Conservation (phyloP, 2,113 vertebrate genomes). For the Eretmochelys imbricata region DNA sequence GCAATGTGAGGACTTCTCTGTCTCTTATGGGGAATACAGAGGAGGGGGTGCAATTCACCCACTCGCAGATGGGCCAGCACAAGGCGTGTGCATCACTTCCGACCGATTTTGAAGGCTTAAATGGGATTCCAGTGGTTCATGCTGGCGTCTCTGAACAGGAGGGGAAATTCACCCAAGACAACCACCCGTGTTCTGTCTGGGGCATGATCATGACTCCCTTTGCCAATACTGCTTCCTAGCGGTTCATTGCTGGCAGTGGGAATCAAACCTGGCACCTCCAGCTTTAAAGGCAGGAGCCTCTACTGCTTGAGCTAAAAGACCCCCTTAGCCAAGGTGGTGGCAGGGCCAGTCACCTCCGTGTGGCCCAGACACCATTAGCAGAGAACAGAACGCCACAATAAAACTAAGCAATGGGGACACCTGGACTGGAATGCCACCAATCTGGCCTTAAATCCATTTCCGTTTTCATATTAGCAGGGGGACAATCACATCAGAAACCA, state of each 20-base stretch:
- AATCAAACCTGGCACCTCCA: background rate
- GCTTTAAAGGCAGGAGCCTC: background rate
- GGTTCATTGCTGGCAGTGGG: background rate
- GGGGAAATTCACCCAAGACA: background rate
- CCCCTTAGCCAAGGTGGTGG: background rate
- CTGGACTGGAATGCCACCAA: background rate
- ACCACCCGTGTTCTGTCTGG: background rate
- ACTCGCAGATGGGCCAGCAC: background rate
- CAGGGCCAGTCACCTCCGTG: too few species aligned
- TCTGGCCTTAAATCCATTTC: background rate
- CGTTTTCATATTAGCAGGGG: background rate
- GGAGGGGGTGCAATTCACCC: background rate
- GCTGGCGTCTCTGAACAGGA: background rate
- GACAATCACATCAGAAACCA: background rate
- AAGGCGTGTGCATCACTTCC: too few species aligned
- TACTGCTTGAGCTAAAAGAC: background rate
- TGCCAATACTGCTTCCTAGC: background rate
- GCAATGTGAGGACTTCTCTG: background rate
- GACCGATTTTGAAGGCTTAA: background rate
- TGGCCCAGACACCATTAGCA: too few species aligned
- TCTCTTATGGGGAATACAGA: background rate
- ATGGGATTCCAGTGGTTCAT: background rate
- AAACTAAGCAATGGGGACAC: background rate
- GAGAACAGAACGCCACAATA: background rate
- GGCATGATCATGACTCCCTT: background rate